Base-by-base conservation (phyloP, 2,113 vertebrate species). In the Triplophysa tibetana region DNA sequence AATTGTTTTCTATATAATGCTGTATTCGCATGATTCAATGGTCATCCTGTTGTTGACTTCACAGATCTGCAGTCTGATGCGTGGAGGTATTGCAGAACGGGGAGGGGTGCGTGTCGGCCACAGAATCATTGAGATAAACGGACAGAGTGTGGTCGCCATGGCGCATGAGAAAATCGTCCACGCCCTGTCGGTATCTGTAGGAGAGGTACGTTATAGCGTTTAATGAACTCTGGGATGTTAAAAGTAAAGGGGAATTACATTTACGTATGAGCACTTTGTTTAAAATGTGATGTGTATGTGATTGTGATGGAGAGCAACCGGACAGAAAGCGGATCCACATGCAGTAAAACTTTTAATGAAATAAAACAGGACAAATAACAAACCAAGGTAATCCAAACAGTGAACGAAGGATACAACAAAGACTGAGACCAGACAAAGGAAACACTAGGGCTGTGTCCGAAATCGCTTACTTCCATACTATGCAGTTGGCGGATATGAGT, bases 111-210 rank as follows among this genome's bases (percentile, higher is more conserved):
- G 98, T 0, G 98, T 99, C 0, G 98, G 98, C 63, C 98, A 99
- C 80, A 94, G 98, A 17, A 99, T 99, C 74, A 99, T 99, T 24
- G 98, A 99, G 89, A 98, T 99, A 90, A 99, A 99, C 0, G 95
- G 97, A 78, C 98, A 99, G 91, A 99, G 98, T 0, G 97, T 99
- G 10, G 98, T 99, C 81, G 98, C 97, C 33, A 99, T 98, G 3
- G 94, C 97, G 17, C 98, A 99, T 0, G 98, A 99, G 92, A 99
- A 98, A 94, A 99, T 99, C 19, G 97, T 99, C 19, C 97, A 99
- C 81, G 97, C 96, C 16, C 65, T 99, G 87, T 99, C 98, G 12
- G 96, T 97, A 83, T 98, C 98, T 0, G 97, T 99, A 41, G 97
- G 98, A 85, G 98, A 99, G 96, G 98, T 98, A 92, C 91, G 93